Evolutionary conservation across 2,113 vertebrate genomes (phyloP).

Genomic region (Hyaena hyaena): DNA sequence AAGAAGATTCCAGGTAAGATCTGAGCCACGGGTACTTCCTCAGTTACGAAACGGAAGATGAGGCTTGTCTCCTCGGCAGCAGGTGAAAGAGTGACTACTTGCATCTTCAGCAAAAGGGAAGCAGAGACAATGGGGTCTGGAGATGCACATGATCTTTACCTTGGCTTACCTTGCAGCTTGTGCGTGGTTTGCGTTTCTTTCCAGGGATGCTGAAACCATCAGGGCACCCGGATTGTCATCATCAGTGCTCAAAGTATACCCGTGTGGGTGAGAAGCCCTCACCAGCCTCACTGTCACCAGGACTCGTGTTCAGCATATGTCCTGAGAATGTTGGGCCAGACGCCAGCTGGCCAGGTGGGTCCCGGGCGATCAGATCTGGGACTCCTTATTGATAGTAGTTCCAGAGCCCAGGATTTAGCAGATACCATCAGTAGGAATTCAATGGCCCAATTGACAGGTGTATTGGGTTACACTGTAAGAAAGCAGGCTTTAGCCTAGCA

Average conservation of each 20-base stretch:
- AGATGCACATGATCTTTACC: neutral
- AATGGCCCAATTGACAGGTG: neutral
- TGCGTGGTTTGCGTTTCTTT: neutral
- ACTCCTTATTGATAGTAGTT: neutral
- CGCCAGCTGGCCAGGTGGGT: neutral
- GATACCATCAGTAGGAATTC: neutral
- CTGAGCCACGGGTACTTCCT: neutral
- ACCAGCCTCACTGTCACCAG: neutral
- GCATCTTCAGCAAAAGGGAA: neutral
- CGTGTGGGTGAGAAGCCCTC: neutral
- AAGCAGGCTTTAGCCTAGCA: neutral
- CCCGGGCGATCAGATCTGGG: neutral
- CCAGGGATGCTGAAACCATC: neutral
- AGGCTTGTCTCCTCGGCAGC: neutral
- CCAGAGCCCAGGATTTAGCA: neutral
- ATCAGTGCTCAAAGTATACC: rapidly evolving
- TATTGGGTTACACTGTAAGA: neutral
- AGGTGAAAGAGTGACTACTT: neutral
- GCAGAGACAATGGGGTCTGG: neutral
- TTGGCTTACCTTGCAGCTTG: neutral
- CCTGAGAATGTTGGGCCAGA: neutral
- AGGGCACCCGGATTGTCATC: neutral
- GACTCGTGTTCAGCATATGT: neutral
- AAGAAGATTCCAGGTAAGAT: neutral
- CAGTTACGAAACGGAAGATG: neutral